Evolutionary conservation across 2,113 vertebrate species (phyloP), one percentile per base, ranked within the genome.

Genomic region (Pelvicachromis taeniatus): DNA sequence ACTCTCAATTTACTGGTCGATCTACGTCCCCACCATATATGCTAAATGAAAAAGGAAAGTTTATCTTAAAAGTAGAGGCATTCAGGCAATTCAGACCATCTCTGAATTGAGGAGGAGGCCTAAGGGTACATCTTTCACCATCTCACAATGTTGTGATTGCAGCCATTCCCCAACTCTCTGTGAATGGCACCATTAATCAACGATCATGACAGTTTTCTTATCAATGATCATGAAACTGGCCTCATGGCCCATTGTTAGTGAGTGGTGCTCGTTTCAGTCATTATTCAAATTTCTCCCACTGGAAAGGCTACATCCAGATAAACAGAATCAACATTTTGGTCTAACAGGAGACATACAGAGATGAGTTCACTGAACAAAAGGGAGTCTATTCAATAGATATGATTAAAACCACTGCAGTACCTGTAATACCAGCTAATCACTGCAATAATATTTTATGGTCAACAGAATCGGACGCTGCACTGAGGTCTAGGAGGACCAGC

Each of bases 151-250:
- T 23, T 58, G 55, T 58, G 23, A 58, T 29, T 29, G 13, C 55
- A 58, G 7, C 55, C 23, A 29, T 58, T 58, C 55, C 0, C 7
- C 55, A 29, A 9, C 55, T 58, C 55, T 58, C 23, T 56, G 23
- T 23, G 0, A 23, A 55, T 23, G 53, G 0, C 0, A 26, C 0
- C 0, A 26, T 13, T 13, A 21, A 55, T 55, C 11, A 55, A 11
- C 7, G 53, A 54, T 54, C 2, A n/a, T 23, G n/a, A 54, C 12
- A n/a, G n/a, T 23, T 54, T 54, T 54, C n/a, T 23, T 54, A 26
- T 26, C 3, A 54, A 12, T 7, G 53, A 54, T 54, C n/a, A 54
- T 50, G 48, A 19, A 54, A 21, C 52, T 21, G 52, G 3, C 52
- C 19, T 6, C 9, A 0, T n/a, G 12, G 53, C n/a, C 53, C n/a